A percentile compares a stretch with the other conserved stretches of the same genome.
Conservation (phyloP, 2,888 invertebrate genomes). For the Phaedon cochleariae region DNA sequence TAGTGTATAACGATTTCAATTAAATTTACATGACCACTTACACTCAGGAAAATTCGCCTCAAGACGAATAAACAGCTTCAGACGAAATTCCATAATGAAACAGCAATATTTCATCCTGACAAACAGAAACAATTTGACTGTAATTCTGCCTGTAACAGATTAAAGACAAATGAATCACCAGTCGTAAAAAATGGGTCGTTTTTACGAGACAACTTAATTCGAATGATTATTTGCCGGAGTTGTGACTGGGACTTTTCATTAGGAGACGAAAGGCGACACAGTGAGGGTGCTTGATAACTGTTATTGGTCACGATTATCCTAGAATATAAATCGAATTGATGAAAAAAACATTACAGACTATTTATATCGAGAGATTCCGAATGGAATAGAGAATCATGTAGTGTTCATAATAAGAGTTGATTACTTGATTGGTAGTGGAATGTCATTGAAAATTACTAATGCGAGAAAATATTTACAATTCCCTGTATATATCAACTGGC, state of each 20-base stretch:
- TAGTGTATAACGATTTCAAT: no score
- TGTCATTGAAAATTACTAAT: no score
- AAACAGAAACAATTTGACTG: conserved; percentile 29
- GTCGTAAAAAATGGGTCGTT: conserved; percentile 31
- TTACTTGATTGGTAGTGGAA: no score
- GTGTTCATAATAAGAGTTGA: no score
- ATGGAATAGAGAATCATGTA: no score
- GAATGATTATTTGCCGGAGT: conserved; percentile 35
- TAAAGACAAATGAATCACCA: conserved; percentile 33
- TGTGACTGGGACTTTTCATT: conserved; percentile 35
- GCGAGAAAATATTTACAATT: no score
- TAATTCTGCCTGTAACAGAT: conserved; percentile 31
- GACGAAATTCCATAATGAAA: conserved; percentile 28
- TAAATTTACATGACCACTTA: background rate
- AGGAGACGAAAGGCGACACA: conserved; percentile 33
- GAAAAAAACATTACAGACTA: no score
- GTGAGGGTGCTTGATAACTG: background rate
- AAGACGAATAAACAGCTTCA: conserved; percentile 2
- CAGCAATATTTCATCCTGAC: conserved; percentile 28
- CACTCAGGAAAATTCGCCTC: background rate
- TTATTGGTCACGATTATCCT: background rate
- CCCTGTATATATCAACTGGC: no score
- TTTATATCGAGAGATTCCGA: no score
- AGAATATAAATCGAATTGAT: background rate
- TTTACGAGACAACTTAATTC: conserved; percentile 40